phyloP scores from a whole-genome alignment of 1,140 invertebrate species.

The Pachypeltis micranthus region DNA sequence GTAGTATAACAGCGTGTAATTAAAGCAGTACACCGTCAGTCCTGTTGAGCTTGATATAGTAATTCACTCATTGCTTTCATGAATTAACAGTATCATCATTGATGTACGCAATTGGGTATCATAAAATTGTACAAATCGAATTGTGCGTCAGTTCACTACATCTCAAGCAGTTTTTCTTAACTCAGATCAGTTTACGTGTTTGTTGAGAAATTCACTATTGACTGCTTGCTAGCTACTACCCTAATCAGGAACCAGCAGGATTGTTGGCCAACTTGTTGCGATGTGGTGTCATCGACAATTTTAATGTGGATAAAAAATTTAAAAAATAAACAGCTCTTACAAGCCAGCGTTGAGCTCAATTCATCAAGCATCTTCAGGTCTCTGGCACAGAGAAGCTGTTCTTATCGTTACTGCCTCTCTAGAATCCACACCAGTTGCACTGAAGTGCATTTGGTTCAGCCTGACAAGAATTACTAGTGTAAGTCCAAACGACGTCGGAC shows the following conservation, averaged over 20 bases:
- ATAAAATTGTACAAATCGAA: background rate
- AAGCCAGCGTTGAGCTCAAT: no score
- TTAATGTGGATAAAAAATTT: no score
- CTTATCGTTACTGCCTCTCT: no score
- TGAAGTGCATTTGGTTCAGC: no score
- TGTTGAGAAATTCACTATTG: background rate
- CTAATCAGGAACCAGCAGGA: background rate
- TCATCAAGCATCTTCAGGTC: no score
- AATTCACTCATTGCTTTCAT: background rate
- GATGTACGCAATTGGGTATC: background rate
- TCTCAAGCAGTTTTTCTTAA: background rate
- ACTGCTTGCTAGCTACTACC: background rate
- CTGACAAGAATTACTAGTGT: no score
- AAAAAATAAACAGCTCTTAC: no score
- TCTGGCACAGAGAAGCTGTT: no score
- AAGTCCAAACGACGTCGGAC: no score
- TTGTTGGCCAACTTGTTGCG: background rate
- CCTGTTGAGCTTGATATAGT: slow-evolving; percentile 18
- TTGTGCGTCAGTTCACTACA: background rate
- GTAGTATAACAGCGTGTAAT: background rate
- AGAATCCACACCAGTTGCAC: no score
- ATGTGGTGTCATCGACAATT: background rate
- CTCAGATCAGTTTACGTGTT: background rate
- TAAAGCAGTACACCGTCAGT: slow-evolving; percentile 5
- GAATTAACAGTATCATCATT: slow-evolving; percentile 9